Evolutionary conservation across 2,888 invertebrate genomes (phyloP).

Genomic region (Nomada ferruginata): DNA sequence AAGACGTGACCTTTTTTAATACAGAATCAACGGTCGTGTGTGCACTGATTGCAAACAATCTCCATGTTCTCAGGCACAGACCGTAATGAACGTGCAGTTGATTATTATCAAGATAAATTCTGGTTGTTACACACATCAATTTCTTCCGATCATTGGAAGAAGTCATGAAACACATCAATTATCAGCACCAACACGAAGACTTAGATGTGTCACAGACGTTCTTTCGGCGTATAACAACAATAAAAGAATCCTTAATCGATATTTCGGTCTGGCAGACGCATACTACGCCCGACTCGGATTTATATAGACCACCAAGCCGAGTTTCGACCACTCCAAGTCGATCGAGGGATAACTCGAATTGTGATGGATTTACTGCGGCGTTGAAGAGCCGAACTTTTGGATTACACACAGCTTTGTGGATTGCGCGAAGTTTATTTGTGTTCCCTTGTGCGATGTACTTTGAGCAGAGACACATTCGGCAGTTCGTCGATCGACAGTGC

Average conservation of each 20-base stretch:
- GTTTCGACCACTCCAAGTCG: constrained; percentile 40
- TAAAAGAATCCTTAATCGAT: constrained; percentile 37
- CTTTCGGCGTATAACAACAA: background rate
- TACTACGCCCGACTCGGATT: constrained; percentile 10
- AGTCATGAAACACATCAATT: background rate
- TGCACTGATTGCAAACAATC: too few species aligned
- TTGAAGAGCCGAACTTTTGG: constrained; percentile 45
- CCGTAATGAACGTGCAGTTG: background rate
- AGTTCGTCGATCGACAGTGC: constrained; percentile 9
- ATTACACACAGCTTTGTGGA: constrained; percentile 36
- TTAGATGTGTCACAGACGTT: background rate
- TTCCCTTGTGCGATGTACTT: background rate
- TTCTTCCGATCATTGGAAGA: background rate
- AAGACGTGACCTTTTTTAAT: too few species aligned
- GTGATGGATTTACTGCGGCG: constrained; percentile 48
- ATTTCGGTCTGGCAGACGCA: constrained; percentile 18
- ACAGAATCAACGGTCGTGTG: too few species aligned
- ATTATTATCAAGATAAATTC: background rate
- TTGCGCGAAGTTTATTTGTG: constrained; percentile 31
- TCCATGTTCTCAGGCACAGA: too few species aligned
- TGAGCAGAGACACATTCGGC: background rate
- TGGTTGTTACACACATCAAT: background rate
- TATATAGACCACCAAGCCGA: constrained; percentile 19
- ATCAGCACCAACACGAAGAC: background rate
- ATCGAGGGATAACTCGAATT: constrained; percentile 41